Conservation (phyloP, 1,140 invertebrate genomes). For the Diuraphis noxia region DNA sequence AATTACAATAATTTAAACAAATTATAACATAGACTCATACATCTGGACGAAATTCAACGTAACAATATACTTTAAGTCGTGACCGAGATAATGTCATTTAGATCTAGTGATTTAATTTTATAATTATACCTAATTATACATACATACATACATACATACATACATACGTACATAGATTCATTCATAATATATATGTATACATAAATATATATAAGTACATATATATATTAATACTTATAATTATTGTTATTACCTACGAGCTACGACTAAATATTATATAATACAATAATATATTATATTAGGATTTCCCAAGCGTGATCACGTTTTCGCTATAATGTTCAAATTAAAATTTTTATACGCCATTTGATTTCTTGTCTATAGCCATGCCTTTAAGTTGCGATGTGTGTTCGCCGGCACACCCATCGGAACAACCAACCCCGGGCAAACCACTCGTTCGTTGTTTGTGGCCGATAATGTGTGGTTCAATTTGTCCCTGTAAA, state of each 20-base stretch:
- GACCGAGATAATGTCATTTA: no score
- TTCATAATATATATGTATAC: no score
- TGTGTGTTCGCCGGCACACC: neutral
- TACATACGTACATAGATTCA: neutral
- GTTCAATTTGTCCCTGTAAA: constrained; percentile 39
- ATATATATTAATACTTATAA: neutral
- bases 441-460: neutral
- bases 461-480: constrained; percentile 17
- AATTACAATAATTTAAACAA: no score
- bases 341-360: neutral
- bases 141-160: neutral
- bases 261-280: neutral
- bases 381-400: neutral
- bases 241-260: neutral
- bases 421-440: neutral
- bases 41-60: no score
- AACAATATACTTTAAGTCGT: no score
- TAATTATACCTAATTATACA: neutral
- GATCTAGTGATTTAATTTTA: no score
- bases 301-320: neutral
- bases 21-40: no score
- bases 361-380: neutral
- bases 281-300: neutral
- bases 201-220: no score
- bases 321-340: neutral